Base-by-base conservation (phyloP, 2,888 invertebrate species). In the Drosophila barbarae region DNA sequence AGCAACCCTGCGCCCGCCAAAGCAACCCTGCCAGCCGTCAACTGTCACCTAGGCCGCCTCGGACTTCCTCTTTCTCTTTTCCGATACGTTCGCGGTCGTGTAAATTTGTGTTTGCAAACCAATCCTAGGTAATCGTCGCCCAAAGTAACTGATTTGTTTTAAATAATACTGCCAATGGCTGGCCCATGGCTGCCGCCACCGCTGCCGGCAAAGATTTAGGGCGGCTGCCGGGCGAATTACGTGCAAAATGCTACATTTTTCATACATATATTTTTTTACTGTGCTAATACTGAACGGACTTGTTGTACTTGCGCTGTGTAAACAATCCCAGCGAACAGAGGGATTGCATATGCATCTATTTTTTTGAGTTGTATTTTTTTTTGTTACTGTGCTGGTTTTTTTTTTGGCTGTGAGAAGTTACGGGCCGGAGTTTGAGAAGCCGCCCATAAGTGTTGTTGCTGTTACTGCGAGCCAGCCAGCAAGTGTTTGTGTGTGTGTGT, bases 31-130 rank as follows among this genome's bases (percentile, higher is more conserved):
- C 68, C 76, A 74, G 72, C 76, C 67, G 61, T 42, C 59, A 64
- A 79, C 58, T 87, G 86, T 74, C 87, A 88, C 86, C 84, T 76
- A 74, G 42, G 66, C 68, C 79, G 74, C 75, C 60, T 76, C 76
- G 71, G 74, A 88, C 88, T 88, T 89, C 89, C 89, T 89, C 88
- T 68, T 68, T 69, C 69, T 69, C 68, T 88, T 89, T 89, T 88
- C 86, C 84, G 83, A 87, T 88, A 87, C 88, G 88, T 89, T 87
- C 88, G 87, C 84, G 87, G 87, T 88, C 86, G 88, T 87, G 89
- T 87, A 80, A 85, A 87, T 87, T 88, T 88, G 88, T 88, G 74
- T 86, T 87, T 84, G 85, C 87, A 85, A 86, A 87, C 84, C 86
- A 88, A 89, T 89, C 89, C 82, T 84, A 89, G 89, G 89, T 89